Evolutionary conservation across 2,113 vertebrate species (phyloP), one percentile per base, ranked within the genome.

Genomic region (Gobio gobio): DNA sequence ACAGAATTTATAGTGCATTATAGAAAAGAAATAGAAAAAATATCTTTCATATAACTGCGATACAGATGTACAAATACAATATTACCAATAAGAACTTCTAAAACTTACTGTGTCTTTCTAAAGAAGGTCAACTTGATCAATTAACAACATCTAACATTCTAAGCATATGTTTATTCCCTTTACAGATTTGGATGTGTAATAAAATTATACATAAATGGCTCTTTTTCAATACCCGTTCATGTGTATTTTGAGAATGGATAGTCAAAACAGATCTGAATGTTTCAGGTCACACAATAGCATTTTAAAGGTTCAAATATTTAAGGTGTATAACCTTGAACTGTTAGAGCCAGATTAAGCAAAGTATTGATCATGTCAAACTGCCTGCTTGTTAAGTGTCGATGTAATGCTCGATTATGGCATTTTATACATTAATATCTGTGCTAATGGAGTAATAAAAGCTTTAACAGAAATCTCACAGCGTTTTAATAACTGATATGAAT

Each of bases 41-140:
- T 95, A 95, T 94, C 91, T 78, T 94, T 94, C 91, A 92, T 94
- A 94, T 94, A 56, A 94, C 94, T 95, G 94, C 95, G 93, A 94
- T 94, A 96, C 94, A 95, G 92, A 94, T 94, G 94, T 95, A 95
- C 96, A 96, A 96, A 96, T 95, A 96, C 95, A 96, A 95, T 94
- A 93, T 94, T 88, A 95, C 94, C 93, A 94, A 95, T 94, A 96
- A 93, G 94, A 92, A 94, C 90, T 95, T 95, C 94, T 94, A 94
- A 56, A 93, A 95, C 95, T 94, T 94, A 94, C 29, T 2, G 18
- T 47, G 59, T 68, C 70, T 82, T 74, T 29, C 58, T 78, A 24
- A 29, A 68, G 54, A 68, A 77, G 10, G 33, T n/a, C 10, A 5
- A 22, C 18, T 22, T 78, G n/a, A 58, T 58, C 33, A 14, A 12